These are phyloP conservation scores for Harpagifer antarcticus DNA, from an alignment of 2,797 vertebrate genomes.

Conservation along the genomic window DNA sequence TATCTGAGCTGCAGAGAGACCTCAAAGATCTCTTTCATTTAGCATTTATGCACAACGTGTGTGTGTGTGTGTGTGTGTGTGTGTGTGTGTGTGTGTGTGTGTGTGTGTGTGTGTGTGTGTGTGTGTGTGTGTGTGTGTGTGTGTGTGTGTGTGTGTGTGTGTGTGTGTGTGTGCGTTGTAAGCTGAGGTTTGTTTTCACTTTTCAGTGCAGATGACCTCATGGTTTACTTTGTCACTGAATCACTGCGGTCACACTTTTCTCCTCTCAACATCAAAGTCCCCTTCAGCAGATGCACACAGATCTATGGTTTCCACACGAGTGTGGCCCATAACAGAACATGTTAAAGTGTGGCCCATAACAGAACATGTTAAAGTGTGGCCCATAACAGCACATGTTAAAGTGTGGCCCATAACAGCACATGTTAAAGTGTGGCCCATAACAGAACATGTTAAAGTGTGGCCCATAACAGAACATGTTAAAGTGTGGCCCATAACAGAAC, in stretches of 20 bases:
- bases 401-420: not conserved
- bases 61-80: no score
- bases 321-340: not conserved
- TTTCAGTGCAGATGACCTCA: conserved; percentile 43
- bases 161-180: not conserved
- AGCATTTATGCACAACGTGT: no score
- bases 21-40: no score
- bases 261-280: conserved; percentile 38
- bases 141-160: not conserved
- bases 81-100: no score
- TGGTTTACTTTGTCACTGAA: conserved; percentile 56
- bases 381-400: not conserved
- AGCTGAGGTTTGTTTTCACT: conserved; percentile 51
- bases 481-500: not conserved
- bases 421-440: not conserved
- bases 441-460: conserved; percentile 16
- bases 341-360: not conserved
- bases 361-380: conserved; percentile 16
- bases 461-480: not conserved
- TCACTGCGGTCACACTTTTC: conserved; percentile 22
- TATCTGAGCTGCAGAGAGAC: no score
- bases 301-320: not conserved
- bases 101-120: no score
- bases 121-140: conserved; percentile 1
- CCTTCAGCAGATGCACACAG: conserved; percentile 32